A percentile compares a stretch with the other conserved stretches of the same genome.
Evolutionary conservation across 2,113 vertebrate genomes (phyloP).

Genomic region (Rhipidura dahli): DNA sequence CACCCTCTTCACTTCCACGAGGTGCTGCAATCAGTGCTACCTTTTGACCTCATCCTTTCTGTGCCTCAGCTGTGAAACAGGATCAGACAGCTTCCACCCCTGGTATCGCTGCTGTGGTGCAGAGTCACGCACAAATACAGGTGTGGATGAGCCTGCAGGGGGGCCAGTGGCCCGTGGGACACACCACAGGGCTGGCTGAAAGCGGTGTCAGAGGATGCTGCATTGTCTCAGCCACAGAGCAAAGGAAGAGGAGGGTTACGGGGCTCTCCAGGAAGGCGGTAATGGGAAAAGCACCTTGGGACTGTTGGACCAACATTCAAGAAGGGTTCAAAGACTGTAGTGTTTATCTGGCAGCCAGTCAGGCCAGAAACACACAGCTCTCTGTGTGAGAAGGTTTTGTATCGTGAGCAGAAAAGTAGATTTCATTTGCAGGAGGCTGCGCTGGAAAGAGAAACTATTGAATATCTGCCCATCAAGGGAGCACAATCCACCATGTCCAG

Average conservation of each 20-base stretch:
- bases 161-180: not conserved
- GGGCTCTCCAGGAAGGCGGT: not conserved
- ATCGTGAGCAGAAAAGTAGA: not conserved
- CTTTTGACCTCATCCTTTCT: not conserved
- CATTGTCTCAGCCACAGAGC: rapidly evolving
- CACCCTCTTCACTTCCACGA: rapidly evolving
- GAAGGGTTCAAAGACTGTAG: not conserved
- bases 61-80: not conserved
- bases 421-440: not conserved
- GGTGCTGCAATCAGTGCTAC: not conserved
- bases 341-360: not conserved
- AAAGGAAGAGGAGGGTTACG: rapidly evolving
- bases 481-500: not conserved
- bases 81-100: not conserved
- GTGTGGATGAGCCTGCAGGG: not conserved
- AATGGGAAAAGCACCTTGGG: not conserved
- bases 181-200: not conserved
- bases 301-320: not conserved
- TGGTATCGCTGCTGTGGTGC: rapidly evolving
- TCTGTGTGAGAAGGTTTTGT: not conserved
- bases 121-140: not conserved
- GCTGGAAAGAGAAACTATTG: not conserved
- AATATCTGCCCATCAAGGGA: not conserved
- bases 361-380: not conserved
- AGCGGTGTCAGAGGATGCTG: not conserved